phyloP scores from a whole-genome alignment of 2,797 vertebrate species.

The Pelodytes ibericus region DNA sequence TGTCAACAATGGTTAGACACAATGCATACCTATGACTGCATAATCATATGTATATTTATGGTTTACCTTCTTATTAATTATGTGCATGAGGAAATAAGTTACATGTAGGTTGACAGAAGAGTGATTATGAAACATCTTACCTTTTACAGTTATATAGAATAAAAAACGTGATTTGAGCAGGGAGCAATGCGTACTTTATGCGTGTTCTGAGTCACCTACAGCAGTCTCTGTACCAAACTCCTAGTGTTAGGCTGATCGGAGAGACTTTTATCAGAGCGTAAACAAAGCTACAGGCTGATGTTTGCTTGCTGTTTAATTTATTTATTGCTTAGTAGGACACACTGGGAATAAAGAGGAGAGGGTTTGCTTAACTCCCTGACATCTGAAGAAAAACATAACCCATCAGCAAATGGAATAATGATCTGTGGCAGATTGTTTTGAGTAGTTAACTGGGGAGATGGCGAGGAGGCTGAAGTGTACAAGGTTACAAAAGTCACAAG shows the following conservation, averaged over 20 bases:
- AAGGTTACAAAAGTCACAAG: slow-evolving; percentile 39
- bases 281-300: slow-evolving; percentile 45
- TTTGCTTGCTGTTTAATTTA: slow-evolving; percentile 52
- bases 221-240: slow-evolving; percentile 1
- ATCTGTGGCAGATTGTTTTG: slow-evolving; percentile 17
- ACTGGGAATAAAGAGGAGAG: slow-evolving; percentile 35
- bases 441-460: slow-evolving; percentile 14
- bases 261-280: slow-evolving; percentile 53
- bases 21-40: too few species aligned
- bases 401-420: slow-evolving; percentile 26
- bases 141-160: neutral
- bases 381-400: slow-evolving; percentile 36
- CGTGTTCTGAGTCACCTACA: neutral
- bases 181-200: neutral
- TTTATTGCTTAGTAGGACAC: slow-evolving; percentile 54
- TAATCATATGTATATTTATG: too few species aligned
- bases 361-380: slow-evolving; percentile 39
- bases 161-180: neutral
- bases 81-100: neutral
- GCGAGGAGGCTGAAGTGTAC: slow-evolving; percentile 15
- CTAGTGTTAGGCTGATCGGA: slow-evolving; percentile 13
- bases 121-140: neutral
- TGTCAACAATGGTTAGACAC: too few species aligned
- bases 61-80: too few species aligned
- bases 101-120: neutral